Percentiles rank a stretch among this genome's conserved stretches.
phyloP scores from a whole-genome alignment of 1,140 invertebrate genomes.

The Bombus polaris region DNA sequence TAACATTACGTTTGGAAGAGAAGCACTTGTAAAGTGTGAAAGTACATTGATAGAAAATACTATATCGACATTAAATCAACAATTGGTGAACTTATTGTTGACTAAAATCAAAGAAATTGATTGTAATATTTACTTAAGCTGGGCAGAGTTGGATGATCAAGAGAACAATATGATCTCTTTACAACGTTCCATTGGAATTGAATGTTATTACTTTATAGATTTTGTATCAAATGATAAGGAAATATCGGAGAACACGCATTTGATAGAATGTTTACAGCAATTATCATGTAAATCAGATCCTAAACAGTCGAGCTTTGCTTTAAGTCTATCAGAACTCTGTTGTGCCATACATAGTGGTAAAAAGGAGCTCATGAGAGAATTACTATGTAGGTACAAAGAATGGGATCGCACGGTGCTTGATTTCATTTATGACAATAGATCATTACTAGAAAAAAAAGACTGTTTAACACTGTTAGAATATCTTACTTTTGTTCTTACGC shows the following conservation, averaged over 20 bases:
- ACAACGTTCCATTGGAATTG: constrained; percentile 74
- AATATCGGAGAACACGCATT: constrained; percentile 57
- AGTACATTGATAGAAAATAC: constrained; percentile 18
- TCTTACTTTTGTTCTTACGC: constrained; percentile 59
- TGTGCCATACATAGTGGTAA: constrained; percentile 52
- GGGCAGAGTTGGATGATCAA: constrained; percentile 74
- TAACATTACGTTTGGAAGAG: constrained; percentile 73
- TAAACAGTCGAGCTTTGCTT: constrained; percentile 5
- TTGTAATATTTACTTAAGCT: constrained; percentile 73
- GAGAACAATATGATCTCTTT: constrained; percentile 69
- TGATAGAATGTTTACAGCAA: constrained; percentile 69
- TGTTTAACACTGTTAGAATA: constrained; percentile 71
- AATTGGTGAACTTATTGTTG: constrained; percentile 68
- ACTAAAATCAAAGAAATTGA: constrained; percentile 73
- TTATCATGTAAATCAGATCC: constrained; percentile 68
- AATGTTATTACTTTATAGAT: constrained; percentile 72
- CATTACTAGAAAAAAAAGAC: constrained; percentile 59
- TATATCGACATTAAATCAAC: constrained; percentile 59
- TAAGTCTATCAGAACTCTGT: constrained; percentile 69
- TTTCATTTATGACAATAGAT: constrained; percentile 49
- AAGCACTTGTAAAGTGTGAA: constrained; percentile 49
- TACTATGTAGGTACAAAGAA: constrained; percentile 70
- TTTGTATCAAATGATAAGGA: constrained; percentile 57
- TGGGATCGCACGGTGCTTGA: constrained; percentile 71
- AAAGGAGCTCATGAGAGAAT: constrained; percentile 57